phyloP scores from a whole-genome alignment of 1,140 invertebrate genomes.

The Asbolus verrucosus region DNA sequence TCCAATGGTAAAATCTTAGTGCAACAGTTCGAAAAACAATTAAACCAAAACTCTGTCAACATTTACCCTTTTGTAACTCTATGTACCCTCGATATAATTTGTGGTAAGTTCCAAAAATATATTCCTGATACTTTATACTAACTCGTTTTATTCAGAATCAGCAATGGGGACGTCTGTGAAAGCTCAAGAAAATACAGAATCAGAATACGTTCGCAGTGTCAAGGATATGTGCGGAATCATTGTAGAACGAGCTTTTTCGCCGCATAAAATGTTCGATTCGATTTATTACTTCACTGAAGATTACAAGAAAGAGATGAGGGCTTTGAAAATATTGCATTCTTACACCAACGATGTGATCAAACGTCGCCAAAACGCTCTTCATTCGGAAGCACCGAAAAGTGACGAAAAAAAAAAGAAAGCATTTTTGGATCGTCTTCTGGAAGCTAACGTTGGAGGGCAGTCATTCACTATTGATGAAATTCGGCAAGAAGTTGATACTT shows the following conservation, averaged over 20 bases:
- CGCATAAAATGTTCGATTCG: constrained; percentile 5
- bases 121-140: too few relatives aligned
- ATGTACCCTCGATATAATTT: constrained; percentile 37
- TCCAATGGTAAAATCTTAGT: constrained; percentile 17
- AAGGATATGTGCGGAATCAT: constrained; percentile 19
- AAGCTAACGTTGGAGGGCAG: background rate
- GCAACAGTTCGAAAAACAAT: background rate
- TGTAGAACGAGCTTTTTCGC: constrained; percentile 11
- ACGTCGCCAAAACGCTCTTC: background rate
- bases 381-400: background rate
- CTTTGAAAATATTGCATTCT: constrained; percentile 9
- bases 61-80: constrained; percentile 18
- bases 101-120: constrained; percentile 5
- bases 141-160: background rate
- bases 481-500: constrained; percentile 19
- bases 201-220: constrained; percentile 39
- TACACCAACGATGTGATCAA: constrained; percentile 23
- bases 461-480: constrained; percentile 10
- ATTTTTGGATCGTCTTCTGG: constrained; percentile 11
- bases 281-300: constrained; percentile 30
- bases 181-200: constrained; percentile 12
- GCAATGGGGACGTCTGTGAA: constrained; percentile 20
- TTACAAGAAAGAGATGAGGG: constrained; percentile 19
- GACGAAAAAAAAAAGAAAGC: background rate
- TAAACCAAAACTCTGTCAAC: constrained; percentile 3